These are phyloP conservation scores for Charina bottae DNA, from an alignment of 2,113 vertebrate species.

Conservation along the genomic window DNA sequence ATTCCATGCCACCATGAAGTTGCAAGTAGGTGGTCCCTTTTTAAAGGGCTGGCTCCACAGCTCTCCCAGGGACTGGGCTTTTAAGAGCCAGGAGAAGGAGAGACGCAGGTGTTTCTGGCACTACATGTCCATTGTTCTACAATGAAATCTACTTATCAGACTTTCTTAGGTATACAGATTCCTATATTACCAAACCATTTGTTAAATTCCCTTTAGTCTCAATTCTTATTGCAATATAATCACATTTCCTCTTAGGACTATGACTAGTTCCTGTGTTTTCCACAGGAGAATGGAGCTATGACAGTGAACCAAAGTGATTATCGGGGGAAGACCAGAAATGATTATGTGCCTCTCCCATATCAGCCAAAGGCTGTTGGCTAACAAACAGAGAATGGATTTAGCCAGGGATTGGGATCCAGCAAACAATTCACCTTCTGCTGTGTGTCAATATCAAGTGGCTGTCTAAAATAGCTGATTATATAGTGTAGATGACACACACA, in stretches of 20 bases:
- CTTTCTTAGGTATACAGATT: background rate
- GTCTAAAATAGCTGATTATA: background rate
- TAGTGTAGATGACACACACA: background rate
- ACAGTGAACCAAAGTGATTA: background rate
- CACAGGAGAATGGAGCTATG: background rate
- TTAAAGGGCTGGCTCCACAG: too few relatives aligned
- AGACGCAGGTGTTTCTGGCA: too few relatives aligned
- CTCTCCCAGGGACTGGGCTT: too few relatives aligned
- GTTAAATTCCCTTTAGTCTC: background rate
- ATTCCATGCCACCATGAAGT: too few relatives aligned
- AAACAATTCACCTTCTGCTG: background rate
- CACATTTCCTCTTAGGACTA: background rate
- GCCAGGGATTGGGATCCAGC: background rate
- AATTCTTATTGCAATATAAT: background rate
- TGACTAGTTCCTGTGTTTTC: background rate
- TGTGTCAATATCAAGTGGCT: background rate
- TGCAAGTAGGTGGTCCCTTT: too few relatives aligned
- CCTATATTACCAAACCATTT: background rate
- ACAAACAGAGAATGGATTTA: background rate
- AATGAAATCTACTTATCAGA: background rate
- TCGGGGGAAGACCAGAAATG: background rate
- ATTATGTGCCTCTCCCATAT: background rate
- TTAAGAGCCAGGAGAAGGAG: too few relatives aligned
- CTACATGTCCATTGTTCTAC: too few relatives aligned
- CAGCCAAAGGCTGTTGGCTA: background rate